phyloP scores from a whole-genome alignment of 2,888 invertebrate genomes.

The Campoletis raptor region DNA sequence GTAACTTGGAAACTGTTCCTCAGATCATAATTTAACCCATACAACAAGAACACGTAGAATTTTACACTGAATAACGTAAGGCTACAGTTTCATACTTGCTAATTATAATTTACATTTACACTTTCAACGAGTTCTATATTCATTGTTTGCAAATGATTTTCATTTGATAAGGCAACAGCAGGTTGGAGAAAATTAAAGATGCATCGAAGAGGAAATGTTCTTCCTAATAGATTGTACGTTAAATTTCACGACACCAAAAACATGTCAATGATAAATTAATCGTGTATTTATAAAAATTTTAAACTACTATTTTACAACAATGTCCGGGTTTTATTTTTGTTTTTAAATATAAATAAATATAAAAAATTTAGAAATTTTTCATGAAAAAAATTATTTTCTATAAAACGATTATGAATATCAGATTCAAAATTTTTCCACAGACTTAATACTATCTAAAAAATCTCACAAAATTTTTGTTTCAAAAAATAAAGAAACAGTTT shows the following conservation, averaged over 20 bases:
- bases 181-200: neutral
- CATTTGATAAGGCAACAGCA: neutral
- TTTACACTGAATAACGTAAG: neutral
- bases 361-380: too few species aligned
- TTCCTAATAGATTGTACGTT: neutral
- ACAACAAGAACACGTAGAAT: neutral
- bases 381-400: too few species aligned
- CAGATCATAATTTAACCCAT: conserved; percentile 22
- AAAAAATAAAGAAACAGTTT: too few species aligned
- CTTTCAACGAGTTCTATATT: conserved; percentile 21
- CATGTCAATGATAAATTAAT: too few species aligned
- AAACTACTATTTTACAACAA: too few species aligned
- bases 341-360: too few species aligned
- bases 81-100: conserved; percentile 14
- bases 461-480: too few species aligned
- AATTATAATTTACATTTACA: conserved; percentile 22
- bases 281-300: too few species aligned
- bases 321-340: too few species aligned
- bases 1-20: conserved; percentile 21
- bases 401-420: too few species aligned
- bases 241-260: neutral
- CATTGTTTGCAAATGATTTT: neutral
- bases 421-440: too few species aligned
- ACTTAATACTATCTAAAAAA: too few species aligned
- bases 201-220: neutral